Base-by-base conservation (phyloP, 2,797 vertebrate species). In the Lutjanus argentimaculatus region DNA sequence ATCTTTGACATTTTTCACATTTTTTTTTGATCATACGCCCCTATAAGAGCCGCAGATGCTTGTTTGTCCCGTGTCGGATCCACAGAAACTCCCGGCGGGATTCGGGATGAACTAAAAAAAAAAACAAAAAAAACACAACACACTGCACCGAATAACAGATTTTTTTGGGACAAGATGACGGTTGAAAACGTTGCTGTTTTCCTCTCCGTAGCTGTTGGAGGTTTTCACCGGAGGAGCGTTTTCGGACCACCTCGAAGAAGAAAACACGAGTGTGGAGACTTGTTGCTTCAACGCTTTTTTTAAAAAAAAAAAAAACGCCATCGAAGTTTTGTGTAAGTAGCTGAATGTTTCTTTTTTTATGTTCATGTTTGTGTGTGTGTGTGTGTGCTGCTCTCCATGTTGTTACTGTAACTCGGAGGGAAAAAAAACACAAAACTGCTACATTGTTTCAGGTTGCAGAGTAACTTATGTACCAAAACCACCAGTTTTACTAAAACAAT, bases 201-300 rank as follows among this genome's bases (percentile, higher is more conserved):
- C 94, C 96, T 96, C 96, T 95, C 95, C 93, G 93, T 95, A 96
- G 97, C 96, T 95, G 97, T 96, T 95, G 96, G 94, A n/a, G n/a
- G 96, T 93, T 97, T 96, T 95, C 96, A 94, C 95, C 94, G 96
- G 96, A 97, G 96, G 96, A 97, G 96, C 96, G 93, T 97, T 97
- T 96, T 95, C 95, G 92, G 96, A 97, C 97, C 96, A 96, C 95
- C 94, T 96, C 97, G 89, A 95, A 96, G 90, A 95, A 96, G 95
- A 94, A 96, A 96, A 96, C 94, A 85, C 94, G 4, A 90, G 95
- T 91, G 93, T 95, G 92, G 96, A 96, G 97, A 98, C 97, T 97
- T 97, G 96, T 97, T 97, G 97, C 97, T 96, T 94, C 96, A 89
- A 88, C 95, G 87, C 77, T 77, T 83, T 56, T 10, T 25, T 15